phyloP scores from a whole-genome alignment of 2,113 vertebrate genomes.

The Centropus unirufus region DNA sequence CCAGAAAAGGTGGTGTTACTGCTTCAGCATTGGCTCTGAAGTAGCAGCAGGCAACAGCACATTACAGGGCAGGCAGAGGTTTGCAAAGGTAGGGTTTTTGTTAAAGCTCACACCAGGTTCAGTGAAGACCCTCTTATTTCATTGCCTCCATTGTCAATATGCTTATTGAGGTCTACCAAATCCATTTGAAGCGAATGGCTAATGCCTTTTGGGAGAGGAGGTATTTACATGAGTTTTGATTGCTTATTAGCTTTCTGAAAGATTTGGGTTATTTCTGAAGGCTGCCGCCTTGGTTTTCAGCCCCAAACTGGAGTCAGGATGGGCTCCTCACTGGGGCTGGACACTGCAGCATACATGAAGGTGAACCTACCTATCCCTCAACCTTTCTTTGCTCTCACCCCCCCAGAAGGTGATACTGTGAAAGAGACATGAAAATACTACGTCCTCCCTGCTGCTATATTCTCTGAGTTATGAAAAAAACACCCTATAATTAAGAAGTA shows the following conservation, averaged over 20 bases:
- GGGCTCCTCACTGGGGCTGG: neutral
- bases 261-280: neutral
- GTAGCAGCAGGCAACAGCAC: neutral
- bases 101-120: neutral
- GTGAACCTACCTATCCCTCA: neutral
- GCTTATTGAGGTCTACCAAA: neutral
- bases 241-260: neutral
- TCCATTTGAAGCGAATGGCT: neutral
- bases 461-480: neutral
- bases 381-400: neutral
- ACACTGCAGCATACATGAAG: neutral
- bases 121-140: neutral
- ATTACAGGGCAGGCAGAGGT: neutral
- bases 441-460: neutral
- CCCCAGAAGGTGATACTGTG: neutral
- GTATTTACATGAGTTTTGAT: neutral
- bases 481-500: fast-evolving
- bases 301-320: neutral
- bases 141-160: neutral
- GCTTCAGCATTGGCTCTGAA: neutral
- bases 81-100: neutral
- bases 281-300: neutral
- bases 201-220: neutral
- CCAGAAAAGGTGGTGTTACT: neutral
- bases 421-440: neutral